phyloP scores from a whole-genome alignment of 2,113 vertebrate species.

The Naja naja region DNA sequence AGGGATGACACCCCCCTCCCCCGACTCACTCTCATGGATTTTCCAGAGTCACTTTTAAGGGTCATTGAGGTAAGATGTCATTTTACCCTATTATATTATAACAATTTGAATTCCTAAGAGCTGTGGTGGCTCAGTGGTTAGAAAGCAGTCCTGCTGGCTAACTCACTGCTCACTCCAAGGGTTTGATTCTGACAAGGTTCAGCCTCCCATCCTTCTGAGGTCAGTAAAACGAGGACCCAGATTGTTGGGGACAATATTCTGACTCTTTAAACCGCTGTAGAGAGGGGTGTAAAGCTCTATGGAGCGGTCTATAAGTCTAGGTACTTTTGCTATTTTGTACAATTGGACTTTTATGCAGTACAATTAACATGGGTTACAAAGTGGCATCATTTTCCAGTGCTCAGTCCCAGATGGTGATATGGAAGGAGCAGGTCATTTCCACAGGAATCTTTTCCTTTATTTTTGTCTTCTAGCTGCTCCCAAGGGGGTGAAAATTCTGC shows the following conservation, averaged over 20 bases:
- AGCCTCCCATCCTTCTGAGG: too few species aligned
- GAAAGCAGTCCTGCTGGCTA: too few species aligned
- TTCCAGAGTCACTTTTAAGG: neutral
- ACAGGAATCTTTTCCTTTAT: neutral
- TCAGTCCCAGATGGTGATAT: neutral
- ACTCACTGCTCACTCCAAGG: too few species aligned
- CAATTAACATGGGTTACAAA: neutral
- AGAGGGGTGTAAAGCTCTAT: too few species aligned
- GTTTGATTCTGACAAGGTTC: too few species aligned
- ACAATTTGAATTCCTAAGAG: neutral
- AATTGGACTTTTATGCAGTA: neutral
- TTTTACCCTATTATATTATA: neutral
- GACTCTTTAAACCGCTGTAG: too few species aligned
- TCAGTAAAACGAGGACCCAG: too few species aligned
- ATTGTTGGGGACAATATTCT: too few species aligned
- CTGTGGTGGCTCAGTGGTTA: too few species aligned
- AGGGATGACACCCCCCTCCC: neutral
- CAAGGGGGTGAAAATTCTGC: neutral
- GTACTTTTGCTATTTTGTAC: neutral
- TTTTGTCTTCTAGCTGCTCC: neutral
- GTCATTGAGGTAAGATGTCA: neutral
- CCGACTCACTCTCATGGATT: neutral
- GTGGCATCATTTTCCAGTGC: neutral
- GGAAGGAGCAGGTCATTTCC: neutral
- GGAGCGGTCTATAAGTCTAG: too few species aligned